phyloP scores from a whole-genome alignment of 2,797 vertebrate genomes.

The Molossus alvarezi region DNA sequence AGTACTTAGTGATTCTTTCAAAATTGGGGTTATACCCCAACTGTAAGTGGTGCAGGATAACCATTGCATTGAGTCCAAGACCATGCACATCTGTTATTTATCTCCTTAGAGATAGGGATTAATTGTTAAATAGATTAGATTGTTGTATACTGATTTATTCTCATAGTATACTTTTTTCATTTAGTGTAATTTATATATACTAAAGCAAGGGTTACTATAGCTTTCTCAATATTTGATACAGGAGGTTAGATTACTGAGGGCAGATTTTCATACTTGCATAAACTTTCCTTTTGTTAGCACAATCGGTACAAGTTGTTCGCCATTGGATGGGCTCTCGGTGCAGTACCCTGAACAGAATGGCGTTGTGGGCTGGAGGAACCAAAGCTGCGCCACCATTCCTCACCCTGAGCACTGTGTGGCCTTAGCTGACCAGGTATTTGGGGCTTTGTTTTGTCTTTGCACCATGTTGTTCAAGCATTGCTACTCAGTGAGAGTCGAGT shows the following conservation, averaged over 20 bases:
- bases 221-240: neutral
- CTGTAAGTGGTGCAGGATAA: neutral
- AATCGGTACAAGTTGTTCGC: conserved; percentile 90
- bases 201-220: neutral
- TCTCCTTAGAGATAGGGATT: neutral
- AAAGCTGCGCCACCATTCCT: conserved; percentile 86
- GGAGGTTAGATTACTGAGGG: neutral
- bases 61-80: neutral
- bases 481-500: neutral
- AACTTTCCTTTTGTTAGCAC: conserved; percentile 83
- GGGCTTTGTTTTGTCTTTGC: neutral
- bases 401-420: conserved; percentile 90
- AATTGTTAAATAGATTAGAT: neutral
- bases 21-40: neutral
- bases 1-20: neutral
- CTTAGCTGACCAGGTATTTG: conserved; percentile 91
- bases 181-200: neutral
- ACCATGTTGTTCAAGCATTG: neutral
- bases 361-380: conserved; percentile 93
- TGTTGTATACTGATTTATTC: neutral
- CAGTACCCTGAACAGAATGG: conserved; percentile 92
- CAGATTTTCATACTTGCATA: neutral
- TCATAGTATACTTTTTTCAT: neutral
- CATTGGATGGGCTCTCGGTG: conserved; percentile 90
- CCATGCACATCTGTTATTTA: neutral